Conservation (phyloP, 2,888 invertebrate genomes). For the Drosophila macrospina region DNA sequence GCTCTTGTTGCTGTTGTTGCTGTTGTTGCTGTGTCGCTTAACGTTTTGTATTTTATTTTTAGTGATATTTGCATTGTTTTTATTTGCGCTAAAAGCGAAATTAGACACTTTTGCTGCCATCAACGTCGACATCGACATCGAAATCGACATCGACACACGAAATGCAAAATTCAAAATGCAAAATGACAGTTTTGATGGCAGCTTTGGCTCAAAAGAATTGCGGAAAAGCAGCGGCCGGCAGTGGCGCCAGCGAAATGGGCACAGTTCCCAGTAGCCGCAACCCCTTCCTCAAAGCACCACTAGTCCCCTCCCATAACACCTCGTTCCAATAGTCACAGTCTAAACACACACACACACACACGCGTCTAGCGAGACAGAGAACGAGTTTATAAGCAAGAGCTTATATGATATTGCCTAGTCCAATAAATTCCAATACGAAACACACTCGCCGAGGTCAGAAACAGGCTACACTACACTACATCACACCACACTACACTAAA, state of each 20-base stretch:
- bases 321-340: neutral
- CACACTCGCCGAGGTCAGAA: constrained; percentile 52
- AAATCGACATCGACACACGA: constrained; percentile 25
- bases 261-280: constrained; percentile 43
- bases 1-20: constrained; percentile 20
- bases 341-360: constrained; percentile 23
- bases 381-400: constrained; percentile 51
- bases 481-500: constrained; percentile 32
- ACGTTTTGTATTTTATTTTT: neutral
- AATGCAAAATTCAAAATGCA: constrained; percentile 56
- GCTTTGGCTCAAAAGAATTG: constrained; percentile 37
- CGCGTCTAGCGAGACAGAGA: constrained; percentile 16
- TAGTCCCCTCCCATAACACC: no score
- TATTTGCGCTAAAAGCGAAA: constrained; percentile 68
- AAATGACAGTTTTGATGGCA: constrained; percentile 67
- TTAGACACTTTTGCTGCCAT: constrained; percentile 76
- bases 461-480: constrained; percentile 51
- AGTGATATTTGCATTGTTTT: constrained; percentile 15
- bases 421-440: constrained; percentile 55
- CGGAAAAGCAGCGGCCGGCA: constrained; percentile 69
- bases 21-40: constrained; percentile 26
- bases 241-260: constrained; percentile 75
- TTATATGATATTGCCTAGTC: constrained; percentile 46
- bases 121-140: constrained; percentile 29
- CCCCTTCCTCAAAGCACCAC: constrained; percentile 10